These are phyloP conservation scores for Xerus rutilus DNA, from an alignment of 2,797 vertebrate species.

Conservation along the genomic window DNA sequence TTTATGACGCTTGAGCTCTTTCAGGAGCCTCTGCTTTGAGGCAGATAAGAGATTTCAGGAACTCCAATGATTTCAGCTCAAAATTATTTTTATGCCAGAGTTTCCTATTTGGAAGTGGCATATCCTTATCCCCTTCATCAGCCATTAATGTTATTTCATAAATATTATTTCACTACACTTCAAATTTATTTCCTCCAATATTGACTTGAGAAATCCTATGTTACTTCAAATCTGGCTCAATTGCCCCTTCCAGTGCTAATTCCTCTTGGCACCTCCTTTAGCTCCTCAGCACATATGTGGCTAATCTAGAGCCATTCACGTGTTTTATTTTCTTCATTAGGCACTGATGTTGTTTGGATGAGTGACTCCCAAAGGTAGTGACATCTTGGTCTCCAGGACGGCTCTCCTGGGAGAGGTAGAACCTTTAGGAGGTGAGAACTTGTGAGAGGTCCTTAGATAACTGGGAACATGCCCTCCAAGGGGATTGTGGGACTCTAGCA, in stretches of 20 bases:
- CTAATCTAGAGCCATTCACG: background rate
- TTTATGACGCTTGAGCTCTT: background rate
- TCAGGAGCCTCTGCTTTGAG: background rate
- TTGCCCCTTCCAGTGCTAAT: background rate
- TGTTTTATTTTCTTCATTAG: background rate
- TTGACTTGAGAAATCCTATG: background rate
- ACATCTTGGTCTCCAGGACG: no score
- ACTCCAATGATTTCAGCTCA: background rate
- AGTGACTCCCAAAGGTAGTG: background rate
- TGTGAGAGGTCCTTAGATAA: background rate
- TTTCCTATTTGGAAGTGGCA: background rate
- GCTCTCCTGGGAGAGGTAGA: background rate
- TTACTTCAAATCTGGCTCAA: background rate
- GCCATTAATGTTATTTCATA: background rate
- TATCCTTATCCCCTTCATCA: background rate
- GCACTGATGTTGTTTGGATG: background rate
- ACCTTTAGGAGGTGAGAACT: no score
- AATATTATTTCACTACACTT: background rate
- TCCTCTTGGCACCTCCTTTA: background rate
- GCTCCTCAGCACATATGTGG: background rate
- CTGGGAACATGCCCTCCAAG: no score
- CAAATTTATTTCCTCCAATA: constrained; percentile 4
- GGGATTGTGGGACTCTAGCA: background rate
- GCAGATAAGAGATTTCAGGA: background rate
- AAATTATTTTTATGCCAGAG: background rate